Evolutionary conservation across 2,797 vertebrate genomes (phyloP).

Genomic region (Scleropages formosus): DNA sequence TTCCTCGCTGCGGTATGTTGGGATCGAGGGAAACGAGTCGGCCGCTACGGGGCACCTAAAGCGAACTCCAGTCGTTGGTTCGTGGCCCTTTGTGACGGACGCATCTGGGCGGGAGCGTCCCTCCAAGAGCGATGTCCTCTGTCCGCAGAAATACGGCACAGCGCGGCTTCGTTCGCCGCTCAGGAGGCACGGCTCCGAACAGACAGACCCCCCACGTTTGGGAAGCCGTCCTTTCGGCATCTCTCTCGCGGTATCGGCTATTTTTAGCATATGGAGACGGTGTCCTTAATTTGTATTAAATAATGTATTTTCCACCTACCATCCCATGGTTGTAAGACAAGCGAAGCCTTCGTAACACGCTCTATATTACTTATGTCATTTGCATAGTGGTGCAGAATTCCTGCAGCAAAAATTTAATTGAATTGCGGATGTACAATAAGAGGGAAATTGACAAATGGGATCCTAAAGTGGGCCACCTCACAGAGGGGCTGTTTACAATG

Average conservation of each 20-base stretch:
- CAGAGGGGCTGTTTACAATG: neutral
- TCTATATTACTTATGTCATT: too few species aligned
- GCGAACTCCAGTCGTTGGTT: neutral
- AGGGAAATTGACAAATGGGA: neutral
- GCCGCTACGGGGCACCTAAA: neutral
- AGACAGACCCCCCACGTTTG: neutral
- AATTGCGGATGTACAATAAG: neutral
- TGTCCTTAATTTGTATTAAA: neutral
- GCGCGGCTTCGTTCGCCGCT: neutral
- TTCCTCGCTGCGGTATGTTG: neutral
- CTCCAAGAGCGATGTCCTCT: neutral
- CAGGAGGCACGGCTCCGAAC: neutral
- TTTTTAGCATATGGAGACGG: neutral
- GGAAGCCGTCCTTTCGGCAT: neutral
- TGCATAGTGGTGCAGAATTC: neutral
- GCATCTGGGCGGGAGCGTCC: neutral
- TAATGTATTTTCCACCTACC: neutral
- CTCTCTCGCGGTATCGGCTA: neutral
- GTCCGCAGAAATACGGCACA: neutral
- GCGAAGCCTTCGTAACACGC: too few species aligned
- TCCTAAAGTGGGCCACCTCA: neutral
- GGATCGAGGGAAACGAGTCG: neutral
- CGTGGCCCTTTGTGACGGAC: neutral
- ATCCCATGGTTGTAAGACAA: too few species aligned
- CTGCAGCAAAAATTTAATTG: neutral